A percentile compares a stretch with the other conserved stretches of the same genome.
Evolutionary conservation across 1,140 invertebrate species (phyloP).

Genomic region (Leucophenga varia): DNA sequence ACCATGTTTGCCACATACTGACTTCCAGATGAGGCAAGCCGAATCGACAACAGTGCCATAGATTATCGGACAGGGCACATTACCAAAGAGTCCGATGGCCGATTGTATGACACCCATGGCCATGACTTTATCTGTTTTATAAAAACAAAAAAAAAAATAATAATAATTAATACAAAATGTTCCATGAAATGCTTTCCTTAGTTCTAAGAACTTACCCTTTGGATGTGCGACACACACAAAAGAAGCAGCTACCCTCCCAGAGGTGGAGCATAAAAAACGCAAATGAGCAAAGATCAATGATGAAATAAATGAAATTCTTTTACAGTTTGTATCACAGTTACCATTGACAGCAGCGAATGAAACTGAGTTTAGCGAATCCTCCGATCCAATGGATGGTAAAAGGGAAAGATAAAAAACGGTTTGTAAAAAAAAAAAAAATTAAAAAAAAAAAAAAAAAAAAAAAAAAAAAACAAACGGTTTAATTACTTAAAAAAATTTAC

Average conservation of each 20-base stretch:
- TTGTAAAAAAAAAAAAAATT: too few relatives aligned
- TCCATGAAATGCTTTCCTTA: too few relatives aligned
- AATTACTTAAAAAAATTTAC: too few relatives aligned
- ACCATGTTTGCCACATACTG: slow-evolving; percentile 74
- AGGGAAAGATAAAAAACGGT: too few relatives aligned
- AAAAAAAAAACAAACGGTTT: too few relatives aligned
- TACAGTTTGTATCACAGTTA: slow-evolving; percentile 77
- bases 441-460: too few relatives aligned
- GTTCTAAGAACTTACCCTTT: too few relatives aligned
- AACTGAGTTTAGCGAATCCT: too few relatives aligned
- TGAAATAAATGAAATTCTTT: slow-evolving; percentile 79
- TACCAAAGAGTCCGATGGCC: slow-evolving; percentile 89
- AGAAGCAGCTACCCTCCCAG: slow-evolving; percentile 85
- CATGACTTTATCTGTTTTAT: slow-evolving; percentile 92
- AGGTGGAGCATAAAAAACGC: slow-evolving; percentile 90
- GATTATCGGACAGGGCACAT: slow-evolving; percentile 89
- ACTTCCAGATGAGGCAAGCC: slow-evolving; percentile 85
- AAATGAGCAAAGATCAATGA: slow-evolving; percentile 82
- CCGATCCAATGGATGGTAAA: too few relatives aligned
- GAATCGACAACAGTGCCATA: slow-evolving; percentile 91
- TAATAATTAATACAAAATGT: too few relatives aligned
- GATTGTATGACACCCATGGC: slow-evolving; percentile 91
- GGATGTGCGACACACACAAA: too few relatives aligned
- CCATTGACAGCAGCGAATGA: slow-evolving; percentile 68
- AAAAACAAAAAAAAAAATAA: too few relatives aligned